These are phyloP conservation scores for Tolypeutes matacus DNA, from an alignment of 2,797 vertebrate genomes.

Conservation along the genomic window DNA sequence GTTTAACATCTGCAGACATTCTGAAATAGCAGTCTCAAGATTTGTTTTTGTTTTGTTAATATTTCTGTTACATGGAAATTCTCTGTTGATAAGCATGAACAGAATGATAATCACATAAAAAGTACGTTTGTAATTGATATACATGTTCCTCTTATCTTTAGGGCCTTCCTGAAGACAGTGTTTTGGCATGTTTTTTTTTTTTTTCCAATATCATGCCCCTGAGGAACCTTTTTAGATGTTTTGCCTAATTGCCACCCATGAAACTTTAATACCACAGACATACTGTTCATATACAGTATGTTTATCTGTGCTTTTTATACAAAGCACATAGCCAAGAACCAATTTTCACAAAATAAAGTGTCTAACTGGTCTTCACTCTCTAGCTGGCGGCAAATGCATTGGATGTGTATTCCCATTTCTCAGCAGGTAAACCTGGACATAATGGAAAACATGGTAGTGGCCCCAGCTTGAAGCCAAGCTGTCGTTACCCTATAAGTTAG, in stretches of 20 bases:
- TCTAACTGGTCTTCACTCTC: background rate
- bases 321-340: background rate
- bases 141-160: background rate
- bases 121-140: conserved; percentile 43
- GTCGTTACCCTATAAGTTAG: background rate
- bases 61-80: conserved; percentile 51
- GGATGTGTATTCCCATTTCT: background rate
- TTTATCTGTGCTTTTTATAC: background rate
- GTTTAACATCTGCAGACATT: conserved; percentile 52
- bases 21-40: conserved; percentile 19
- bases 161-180: background rate
- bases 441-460: background rate
- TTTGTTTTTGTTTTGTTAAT: conserved; percentile 47
- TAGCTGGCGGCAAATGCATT: background rate
- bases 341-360: background rate
- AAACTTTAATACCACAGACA: conserved; percentile 15
- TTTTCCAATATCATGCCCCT: background rate
- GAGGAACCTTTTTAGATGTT: background rate
- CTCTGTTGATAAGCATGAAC: conserved; percentile 26
- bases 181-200: no score
- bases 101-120: conserved; percentile 41
- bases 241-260: background rate
- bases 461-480: background rate
- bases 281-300: background rate
- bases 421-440: background rate